Evolutionary conservation across 2,888 invertebrate genomes (phyloP), one percentile per base, ranked within the genome.

Genomic region (Monoplex corrugatus): DNA sequence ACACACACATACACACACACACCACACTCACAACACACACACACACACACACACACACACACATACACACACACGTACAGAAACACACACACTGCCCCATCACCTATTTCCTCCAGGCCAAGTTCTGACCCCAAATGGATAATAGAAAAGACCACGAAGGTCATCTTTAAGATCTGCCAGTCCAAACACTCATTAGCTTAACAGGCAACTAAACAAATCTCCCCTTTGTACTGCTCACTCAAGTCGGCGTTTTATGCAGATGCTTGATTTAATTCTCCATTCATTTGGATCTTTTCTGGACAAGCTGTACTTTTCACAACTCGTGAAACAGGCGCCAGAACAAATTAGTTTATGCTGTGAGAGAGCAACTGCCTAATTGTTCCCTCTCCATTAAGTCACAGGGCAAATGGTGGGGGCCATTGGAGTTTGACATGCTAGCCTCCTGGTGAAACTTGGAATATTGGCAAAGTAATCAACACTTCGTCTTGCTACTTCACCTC

Each of bases 301-400:
- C 86, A 63, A 68, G 43, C 83, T 88, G 40, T 82, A 83, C 82
- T 82, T 88, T 82, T 40, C 43, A 28, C 63, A 35, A 68, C 82
- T 88, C 68, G 82, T 88, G 88, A 88, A 68, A 88, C 88, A 82
- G 83, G 57, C 28, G 82, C 88, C 68, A 63, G 40, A 19, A 83
- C 88, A 88, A 88, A 88, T 88, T 88, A 88, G 68, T 88, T 68
- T 44, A 38, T 83, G 83, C 45, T 83, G 38, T 16, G 86, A n/a
- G 28, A 57, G 68, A 23, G 75, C 63, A 86, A 86, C 44, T 75
- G 57, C 75, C 40, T n/a, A 16, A 2, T n/a, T n/a, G n/a, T n/a
- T n/a, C n/a, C n/a, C n/a, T n/a, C n/a, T n/a, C n/a, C n/a, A n/a
- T n/a, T n/a, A n/a, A n/a, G n/a, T n/a, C n/a, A n/a, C n/a, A n/a